These are phyloP conservation scores for Spermophilus dauricus DNA, from an alignment of 2,113 vertebrate genomes.

Conservation along the genomic window DNA sequence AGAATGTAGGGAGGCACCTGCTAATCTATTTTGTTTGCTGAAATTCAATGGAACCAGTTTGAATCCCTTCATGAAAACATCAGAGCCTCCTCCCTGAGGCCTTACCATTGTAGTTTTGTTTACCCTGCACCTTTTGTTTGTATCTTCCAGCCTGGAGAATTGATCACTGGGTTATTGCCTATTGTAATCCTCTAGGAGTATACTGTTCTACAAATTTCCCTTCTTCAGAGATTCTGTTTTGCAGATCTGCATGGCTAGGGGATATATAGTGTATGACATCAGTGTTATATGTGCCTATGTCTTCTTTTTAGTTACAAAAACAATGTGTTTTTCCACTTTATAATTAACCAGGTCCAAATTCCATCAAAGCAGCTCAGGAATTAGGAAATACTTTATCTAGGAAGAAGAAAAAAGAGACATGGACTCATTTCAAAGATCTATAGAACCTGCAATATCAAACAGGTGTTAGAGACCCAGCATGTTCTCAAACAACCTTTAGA, in stretches of 20 bases:
- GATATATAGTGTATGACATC: not conserved
- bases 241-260: not conserved
- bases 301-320: slow-evolving; percentile 24
- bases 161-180: slow-evolving; percentile 17
- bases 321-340: not conserved
- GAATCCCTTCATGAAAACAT: slow-evolving; percentile 42
- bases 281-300: not conserved
- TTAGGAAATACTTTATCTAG: slow-evolving; percentile 15
- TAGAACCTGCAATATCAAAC: slow-evolving; percentile 25
- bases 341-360: slow-evolving; percentile 51
- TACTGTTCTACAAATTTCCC: not conserved
- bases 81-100: not conserved
- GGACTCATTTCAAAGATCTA: not conserved
- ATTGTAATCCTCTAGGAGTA: not conserved
- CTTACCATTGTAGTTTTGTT: not conserved
- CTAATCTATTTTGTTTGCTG: slow-evolving; percentile 51
- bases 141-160: slow-evolving; percentile 13
- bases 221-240: slow-evolving; percentile 26
- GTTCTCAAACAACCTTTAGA: slow-evolving; percentile 39
- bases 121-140: slow-evolving; percentile 35
- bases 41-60: slow-evolving; percentile 46
- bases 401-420: not conserved
- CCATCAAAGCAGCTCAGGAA: not conserved
- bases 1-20: not conserved
- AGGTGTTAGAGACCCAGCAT: slow-evolving; percentile 35